Base-by-base conservation (phyloP, 2,888 invertebrate species). In the Lasioglossum zephyrum region DNA sequence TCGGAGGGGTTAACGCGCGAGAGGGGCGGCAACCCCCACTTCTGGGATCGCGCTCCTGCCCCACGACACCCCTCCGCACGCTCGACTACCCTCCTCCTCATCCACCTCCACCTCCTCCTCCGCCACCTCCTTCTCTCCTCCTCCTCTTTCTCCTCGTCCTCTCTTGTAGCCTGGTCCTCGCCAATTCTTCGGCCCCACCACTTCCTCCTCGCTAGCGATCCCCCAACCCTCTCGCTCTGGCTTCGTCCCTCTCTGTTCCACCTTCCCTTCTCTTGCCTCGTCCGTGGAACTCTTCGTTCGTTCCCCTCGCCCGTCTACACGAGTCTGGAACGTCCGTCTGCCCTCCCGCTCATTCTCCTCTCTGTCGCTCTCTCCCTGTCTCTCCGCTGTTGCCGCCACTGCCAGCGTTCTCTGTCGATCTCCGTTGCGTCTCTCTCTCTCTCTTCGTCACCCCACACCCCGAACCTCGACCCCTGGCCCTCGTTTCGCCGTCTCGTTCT, bases 131-230 rank as follows among this genome's bases (percentile, higher is more conserved):
- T 88, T 84, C 84, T 80, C 84, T 84, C 81, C 73, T 60, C 74
- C 87, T 85, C 87, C 89, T 87, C 88, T 87, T 90, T 81, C 88
- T 88, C 86, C 85, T 83, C 83, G 57, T 77, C 69, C 84, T 85
- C 84, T 85, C 84, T 85, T 90, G 91, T 87, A 84, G 89, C 91
- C 92, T 91, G 92, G 93, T 93, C 94, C 93, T 93, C 92, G 92
- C 93, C 94, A 92, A 93, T 93, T 94, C 93, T 93, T 92, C 90
- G 89, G 88, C 93, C 92, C 93, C 92, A 90, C 93, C 91, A 93
- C 85, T 88, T 88, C 89, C 91, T 88, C 89, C 91, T 90, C 89
- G 85, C 88, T 84, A 84, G 87, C 82, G 86, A 86, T 85, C 91
- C 85, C 92, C 89, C 89, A 89, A 88, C 91, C 88, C 92, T 86